Evolutionary conservation across 2,113 vertebrate genomes (phyloP).

Genomic region (Tautogolabrus adspersus): DNA sequence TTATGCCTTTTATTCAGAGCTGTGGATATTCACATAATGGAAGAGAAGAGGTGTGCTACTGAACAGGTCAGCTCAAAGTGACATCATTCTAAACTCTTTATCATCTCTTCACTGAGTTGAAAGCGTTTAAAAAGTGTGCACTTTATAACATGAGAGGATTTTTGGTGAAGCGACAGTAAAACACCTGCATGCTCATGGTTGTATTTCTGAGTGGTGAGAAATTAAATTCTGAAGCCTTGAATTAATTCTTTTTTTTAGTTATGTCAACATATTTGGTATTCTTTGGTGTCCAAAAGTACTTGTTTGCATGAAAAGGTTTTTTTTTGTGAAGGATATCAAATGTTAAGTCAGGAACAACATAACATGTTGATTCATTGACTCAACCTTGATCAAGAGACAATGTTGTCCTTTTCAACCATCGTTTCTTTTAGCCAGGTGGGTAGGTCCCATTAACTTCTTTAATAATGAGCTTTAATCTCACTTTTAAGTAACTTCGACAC

Average conservation of each 20-base stretch:
- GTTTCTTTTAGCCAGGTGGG: slow-evolving; percentile 16
- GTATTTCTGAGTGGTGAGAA: slow-evolving; percentile 14
- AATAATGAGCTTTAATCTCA: slow-evolving; percentile 31
- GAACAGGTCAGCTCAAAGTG: slow-evolving; percentile 79
- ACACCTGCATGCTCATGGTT: slow-evolving; percentile 32
- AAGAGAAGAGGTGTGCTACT: slow-evolving; percentile 73
- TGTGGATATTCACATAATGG: slow-evolving; percentile 73
- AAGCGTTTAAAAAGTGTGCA: slow-evolving; percentile 73
- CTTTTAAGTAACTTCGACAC: slow-evolving; percentile 12
- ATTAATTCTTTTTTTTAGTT: no score
- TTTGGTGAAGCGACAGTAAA: slow-evolving; percentile 41
- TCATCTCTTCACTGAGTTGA: slow-evolving; percentile 76
- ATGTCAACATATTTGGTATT: neutral
- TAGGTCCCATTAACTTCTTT: slow-evolving; percentile 25
- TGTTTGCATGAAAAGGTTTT: no score
- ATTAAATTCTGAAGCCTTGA: slow-evolving; percentile 14
- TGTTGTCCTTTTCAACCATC: slow-evolving; percentile 23
- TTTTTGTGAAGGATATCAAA: neutral
- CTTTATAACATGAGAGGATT: slow-evolving; percentile 68
- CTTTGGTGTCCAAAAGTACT: no score
- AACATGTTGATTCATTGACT: slow-evolving; percentile 39
- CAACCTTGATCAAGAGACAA: slow-evolving; percentile 32
- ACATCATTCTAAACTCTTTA: slow-evolving; percentile 81
- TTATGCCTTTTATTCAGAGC: slow-evolving; percentile 69
- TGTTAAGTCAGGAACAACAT: neutral